phyloP scores from a whole-genome alignment of 1,140 invertebrate species.

The Aphelenchoides besseyi region DNA sequence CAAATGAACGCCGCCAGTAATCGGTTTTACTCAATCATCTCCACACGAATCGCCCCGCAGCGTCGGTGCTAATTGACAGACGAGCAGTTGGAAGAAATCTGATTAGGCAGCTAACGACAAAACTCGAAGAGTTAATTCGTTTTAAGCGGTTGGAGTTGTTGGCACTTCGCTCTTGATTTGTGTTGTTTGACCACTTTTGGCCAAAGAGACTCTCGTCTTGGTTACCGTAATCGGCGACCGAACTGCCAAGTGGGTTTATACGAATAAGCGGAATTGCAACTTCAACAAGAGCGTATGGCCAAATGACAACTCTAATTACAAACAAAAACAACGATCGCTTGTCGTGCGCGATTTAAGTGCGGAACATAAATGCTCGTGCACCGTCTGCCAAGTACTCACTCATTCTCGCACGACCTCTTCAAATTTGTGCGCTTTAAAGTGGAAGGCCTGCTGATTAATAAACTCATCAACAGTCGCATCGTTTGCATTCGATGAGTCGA shows the following conservation, averaged over 20 bases:
- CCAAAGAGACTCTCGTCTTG: background rate
- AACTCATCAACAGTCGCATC: constrained; percentile 1
- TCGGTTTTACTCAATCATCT: background rate
- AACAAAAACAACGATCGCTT: constrained; percentile 16
- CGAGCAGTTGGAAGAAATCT: background rate
- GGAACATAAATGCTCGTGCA: no score
- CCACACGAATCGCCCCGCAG: background rate
- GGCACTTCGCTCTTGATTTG: background rate
- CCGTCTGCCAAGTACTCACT: constrained; percentile 4
- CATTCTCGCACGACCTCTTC: background rate
- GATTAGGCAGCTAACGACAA: background rate
- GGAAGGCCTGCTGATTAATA: constrained; percentile 6
- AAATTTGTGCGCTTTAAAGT: background rate
- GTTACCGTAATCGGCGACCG: background rate
- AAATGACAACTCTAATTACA: constrained; percentile 19
- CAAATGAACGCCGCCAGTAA: background rate
- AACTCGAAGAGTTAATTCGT: background rate
- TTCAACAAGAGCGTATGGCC: background rate
- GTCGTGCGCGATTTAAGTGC: constrained; percentile 12
- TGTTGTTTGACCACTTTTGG: background rate
- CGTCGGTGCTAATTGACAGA: background rate
- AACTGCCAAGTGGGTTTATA: background rate
- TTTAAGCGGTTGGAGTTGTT: background rate
- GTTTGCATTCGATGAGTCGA: background rate
- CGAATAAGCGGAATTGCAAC: background rate